A percentile compares a stretch with the other conserved stretches of the same genome.
These are phyloP conservation scores for Pseudobourletiella spinata DNA, from an alignment of 1,140 invertebrate species.

Conservation along the genomic window DNA sequence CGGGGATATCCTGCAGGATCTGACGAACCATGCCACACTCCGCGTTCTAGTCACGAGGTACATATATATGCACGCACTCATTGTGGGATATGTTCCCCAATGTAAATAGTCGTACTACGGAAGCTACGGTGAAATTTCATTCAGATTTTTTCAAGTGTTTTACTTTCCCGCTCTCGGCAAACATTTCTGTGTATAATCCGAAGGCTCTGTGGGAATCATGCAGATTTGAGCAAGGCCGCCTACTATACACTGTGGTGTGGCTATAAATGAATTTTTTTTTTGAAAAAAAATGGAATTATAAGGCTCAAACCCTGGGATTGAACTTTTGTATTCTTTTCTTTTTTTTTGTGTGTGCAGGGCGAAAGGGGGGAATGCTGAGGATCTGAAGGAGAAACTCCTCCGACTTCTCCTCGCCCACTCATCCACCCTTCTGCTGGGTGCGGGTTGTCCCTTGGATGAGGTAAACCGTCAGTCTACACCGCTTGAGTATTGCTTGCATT, in stretches of 20 bases:
- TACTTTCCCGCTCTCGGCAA: background rate
- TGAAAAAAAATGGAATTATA: too few relatives aligned
- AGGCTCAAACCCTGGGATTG: too few relatives aligned
- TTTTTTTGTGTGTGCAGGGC: conserved; percentile 19
- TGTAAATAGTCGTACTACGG: too few relatives aligned
- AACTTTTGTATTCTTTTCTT: too few relatives aligned
- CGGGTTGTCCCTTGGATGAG: conserved; percentile 87
- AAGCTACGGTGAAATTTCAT: too few relatives aligned
- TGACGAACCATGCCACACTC: conserved; percentile 80
- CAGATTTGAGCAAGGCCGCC: too few relatives aligned
- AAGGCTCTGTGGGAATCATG: too few relatives aligned
- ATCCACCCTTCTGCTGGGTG: conserved; percentile 69
- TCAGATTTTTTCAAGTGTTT: conserved; percentile 1
- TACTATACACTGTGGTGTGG: too few relatives aligned
- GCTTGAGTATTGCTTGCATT: background rate
- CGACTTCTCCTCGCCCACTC: conserved; percentile 78
- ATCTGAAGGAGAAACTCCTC: conserved; percentile 88
- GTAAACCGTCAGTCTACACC: conserved; percentile 47
- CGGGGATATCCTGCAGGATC: conserved; percentile 84
- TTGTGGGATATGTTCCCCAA: too few relatives aligned
- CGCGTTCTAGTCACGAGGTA: conserved; percentile 77
- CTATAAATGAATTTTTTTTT: too few relatives aligned
- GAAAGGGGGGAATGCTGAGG: conserved; percentile 49
- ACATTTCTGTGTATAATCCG: background rate
- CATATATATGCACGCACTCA: too few relatives aligned